A percentile compares a stretch with the other conserved stretches of the same genome.
Conservation (phyloP, 1,140 invertebrate genomes). For the Colletes gigas region DNA sequence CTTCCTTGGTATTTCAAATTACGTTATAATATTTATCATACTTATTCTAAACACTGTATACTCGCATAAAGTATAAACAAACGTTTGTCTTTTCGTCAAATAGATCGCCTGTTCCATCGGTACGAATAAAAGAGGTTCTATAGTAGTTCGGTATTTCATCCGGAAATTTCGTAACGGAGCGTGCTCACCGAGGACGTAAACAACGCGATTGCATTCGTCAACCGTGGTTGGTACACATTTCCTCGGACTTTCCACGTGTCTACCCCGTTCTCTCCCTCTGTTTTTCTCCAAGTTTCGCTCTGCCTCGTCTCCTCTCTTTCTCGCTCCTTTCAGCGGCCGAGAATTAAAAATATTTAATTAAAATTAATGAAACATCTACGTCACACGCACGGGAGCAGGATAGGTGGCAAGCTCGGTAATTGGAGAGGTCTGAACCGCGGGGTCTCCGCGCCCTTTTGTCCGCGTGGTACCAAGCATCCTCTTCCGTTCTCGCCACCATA, state of each 20-base stretch:
- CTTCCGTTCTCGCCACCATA: conserved; percentile 14
- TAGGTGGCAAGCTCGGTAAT: conserved; percentile 61
- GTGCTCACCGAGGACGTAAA: conserved; percentile 13
- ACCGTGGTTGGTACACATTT: background rate
- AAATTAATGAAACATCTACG: conserved; percentile 75
- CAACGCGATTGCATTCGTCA: conserved; percentile 37
- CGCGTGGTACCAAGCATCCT: conserved; percentile 31
- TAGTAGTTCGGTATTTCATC: no score
- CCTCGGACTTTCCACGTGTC: background rate
- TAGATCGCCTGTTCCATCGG: no score
- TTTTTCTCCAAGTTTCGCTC: background rate
- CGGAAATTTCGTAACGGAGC: no score
- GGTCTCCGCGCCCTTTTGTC: conserved; percentile 52
- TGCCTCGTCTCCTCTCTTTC: background rate
- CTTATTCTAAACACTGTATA: no score
- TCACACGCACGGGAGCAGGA: conserved; percentile 51
- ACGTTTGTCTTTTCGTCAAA: no score
- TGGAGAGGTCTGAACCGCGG: conserved; percentile 68
- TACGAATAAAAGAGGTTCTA: no score
- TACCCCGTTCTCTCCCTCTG: no score
- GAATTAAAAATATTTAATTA: conserved; percentile 75
- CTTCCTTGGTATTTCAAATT: no score
- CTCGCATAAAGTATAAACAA: no score
- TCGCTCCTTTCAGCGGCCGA: conserved; percentile 11
- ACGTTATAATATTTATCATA: no score